Base-by-base conservation (phyloP, 2,888 invertebrate genomes). In the Ariolimax columbianus region DNA sequence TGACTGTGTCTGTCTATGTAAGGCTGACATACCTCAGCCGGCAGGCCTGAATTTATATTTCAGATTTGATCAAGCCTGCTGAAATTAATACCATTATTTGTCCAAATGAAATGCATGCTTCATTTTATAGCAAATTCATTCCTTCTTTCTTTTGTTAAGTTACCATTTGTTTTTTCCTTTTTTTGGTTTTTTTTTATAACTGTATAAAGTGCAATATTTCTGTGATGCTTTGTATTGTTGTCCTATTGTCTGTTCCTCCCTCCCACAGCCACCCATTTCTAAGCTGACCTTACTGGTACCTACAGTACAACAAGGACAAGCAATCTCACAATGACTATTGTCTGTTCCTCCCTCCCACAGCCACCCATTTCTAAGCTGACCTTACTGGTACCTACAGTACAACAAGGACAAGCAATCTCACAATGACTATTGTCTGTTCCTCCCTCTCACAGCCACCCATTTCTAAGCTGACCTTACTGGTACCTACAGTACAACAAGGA, bases 181-280 rank as follows among this genome's bases (percentile, higher is more conserved):
- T n/a, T n/a, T n/a, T n/a, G n/a, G n/a, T n/a, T n/a, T n/a, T n/a
- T n/a, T n/a, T n/a, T n/a, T n/a, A n/a, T n/a, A n/a, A 9, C n/a
- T 66, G 30, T 66, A 30, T 66, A 11, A 11, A n/a, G 66, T 66
- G 66, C 66, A 66, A 66, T 66, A 66, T 66, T 66, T 66, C 66
- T 66, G 66, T n/a, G 66, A 66, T 66, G 66, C n/a, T 59, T 59
- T 59, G 17, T 23, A 59, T 59, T n/a, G n/a, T 6, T n/a, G 26
- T 36, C 75, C 6, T 47, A 9, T 14, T 47, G 9, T 14, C 47
- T 14, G 6, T n/a, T n/a, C n/a, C n/a, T n/a, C n/a, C n/a, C n/a
- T n/a, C n/a, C n/a, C n/a, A n/a, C n/a, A n/a, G n/a, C n/a, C n/a
- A 6, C 6, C 6, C 47, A 47, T 47, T 47, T 47, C 47, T 47